Percentiles rank a stretch among this genome's conserved stretches.
These are phyloP conservation scores for Pampus argenteus DNA, from an alignment of 2,797 vertebrate genomes.

Conservation along the genomic window DNA sequence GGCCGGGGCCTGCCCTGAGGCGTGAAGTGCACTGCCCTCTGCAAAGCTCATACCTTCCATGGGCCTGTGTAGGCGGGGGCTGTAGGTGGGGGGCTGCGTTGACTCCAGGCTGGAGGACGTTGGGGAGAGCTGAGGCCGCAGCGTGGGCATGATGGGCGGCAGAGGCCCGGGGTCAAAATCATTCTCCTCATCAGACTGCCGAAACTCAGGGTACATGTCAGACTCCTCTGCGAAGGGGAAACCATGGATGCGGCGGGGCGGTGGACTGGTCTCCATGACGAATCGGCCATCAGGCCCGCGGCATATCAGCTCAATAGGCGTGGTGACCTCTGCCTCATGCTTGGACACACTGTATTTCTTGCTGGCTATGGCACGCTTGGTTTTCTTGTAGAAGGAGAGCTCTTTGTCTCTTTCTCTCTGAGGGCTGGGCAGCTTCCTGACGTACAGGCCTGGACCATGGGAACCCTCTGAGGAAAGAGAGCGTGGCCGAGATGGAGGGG, in stretches of 20 bases:
- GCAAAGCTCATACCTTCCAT: constrained; percentile 92
- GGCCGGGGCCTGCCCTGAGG: constrained; percentile 93
- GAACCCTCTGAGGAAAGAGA: constrained; percentile 88
- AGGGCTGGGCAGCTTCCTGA: constrained; percentile 94
- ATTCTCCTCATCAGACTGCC: constrained; percentile 98
- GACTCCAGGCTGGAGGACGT: constrained; percentile 98
- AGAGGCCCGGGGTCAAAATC: constrained; percentile 92
- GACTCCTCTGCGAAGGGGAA: constrained; percentile 99
- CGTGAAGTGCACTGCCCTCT: constrained; percentile 91
- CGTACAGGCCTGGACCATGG: constrained; percentile 91
- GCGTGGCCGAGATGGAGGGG: constrained; percentile 84
- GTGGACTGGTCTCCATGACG: constrained; percentile 90
- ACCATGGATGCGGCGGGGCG: constrained; percentile 94
- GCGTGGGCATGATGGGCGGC: constrained; percentile 92
- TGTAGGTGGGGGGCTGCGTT: constrained; percentile 98
- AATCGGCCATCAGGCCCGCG: constrained; percentile 97
- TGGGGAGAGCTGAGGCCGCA: constrained; percentile 96
- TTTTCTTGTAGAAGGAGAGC: constrained; percentile 98
- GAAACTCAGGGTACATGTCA: constrained; percentile 99
- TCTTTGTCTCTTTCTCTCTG: constrained; percentile 92
- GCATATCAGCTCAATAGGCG: constrained; percentile 98
- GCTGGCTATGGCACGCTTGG: constrained; percentile 98
- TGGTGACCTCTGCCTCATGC: constrained; percentile 94
- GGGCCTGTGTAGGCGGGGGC: constrained; percentile 94
- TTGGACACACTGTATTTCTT: constrained; percentile 99